Conservation (phyloP, 2,888 invertebrate species). For the Hylaea fasciaria region DNA sequence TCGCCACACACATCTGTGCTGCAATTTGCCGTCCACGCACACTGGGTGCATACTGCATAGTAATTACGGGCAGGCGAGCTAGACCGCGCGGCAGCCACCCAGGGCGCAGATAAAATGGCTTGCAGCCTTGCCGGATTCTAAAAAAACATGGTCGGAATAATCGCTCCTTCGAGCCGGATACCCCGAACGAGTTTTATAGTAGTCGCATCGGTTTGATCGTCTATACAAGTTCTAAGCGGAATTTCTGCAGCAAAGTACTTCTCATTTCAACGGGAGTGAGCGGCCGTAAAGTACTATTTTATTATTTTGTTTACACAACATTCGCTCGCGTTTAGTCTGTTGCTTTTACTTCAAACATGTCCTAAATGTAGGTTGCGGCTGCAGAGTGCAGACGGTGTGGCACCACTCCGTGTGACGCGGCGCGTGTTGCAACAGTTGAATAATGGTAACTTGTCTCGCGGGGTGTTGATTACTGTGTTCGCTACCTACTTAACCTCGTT, state of each 20-base stretch:
- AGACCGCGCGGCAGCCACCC: slow-evolving; percentile 74
- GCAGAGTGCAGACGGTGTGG: slow-evolving; percentile 34
- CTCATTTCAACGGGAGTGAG: slow-evolving; percentile 2
- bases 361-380: slow-evolving; percentile 14
- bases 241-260: slow-evolving; percentile 5
- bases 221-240: slow-evolving; percentile 3
- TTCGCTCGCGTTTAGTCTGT: slow-evolving; percentile 7
- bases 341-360: slow-evolving; percentile 8
- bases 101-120: slow-evolving; percentile 46
- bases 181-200: slow-evolving; percentile 21
- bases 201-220: slow-evolving; percentile 4
- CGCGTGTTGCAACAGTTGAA: slow-evolving; percentile 24
- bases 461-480: slow-evolving; percentile 16
- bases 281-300: not conserved
- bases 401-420: slow-evolving; percentile 25
- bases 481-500: slow-evolving; percentile 12
- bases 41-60: slow-evolving; percentile 56
- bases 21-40: slow-evolving; percentile 52
- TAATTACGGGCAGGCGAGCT: slow-evolving; percentile 52
- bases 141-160: slow-evolving; percentile 27
- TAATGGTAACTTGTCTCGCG: slow-evolving; percentile 19
- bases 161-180: slow-evolving; percentile 33
- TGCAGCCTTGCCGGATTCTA: slow-evolving; percentile 45
- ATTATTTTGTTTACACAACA: slow-evolving; percentile 15
- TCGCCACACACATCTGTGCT: slow-evolving; percentile 28